Evolutionary conservation across 92 coral and sea anemone species (phyloP).

Genomic region (Parazoanthus atlanticus): DNA sequence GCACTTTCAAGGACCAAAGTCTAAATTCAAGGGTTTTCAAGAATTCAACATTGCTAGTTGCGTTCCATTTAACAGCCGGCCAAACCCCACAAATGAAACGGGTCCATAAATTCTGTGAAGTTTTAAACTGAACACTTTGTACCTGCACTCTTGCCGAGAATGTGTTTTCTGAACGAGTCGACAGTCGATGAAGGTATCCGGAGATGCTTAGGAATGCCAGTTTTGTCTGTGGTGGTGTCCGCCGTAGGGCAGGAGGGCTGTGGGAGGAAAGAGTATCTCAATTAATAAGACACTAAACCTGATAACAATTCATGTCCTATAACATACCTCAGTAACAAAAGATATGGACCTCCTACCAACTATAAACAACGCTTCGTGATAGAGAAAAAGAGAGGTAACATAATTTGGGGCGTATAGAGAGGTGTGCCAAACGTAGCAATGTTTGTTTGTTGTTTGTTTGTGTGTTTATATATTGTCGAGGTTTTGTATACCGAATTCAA

Average conservation of each 20-base stretch:
- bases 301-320: neutral
- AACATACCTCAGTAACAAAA: no score
- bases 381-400: no score
- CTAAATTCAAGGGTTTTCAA: no score
- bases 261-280: neutral
- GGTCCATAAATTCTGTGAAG: neutral
- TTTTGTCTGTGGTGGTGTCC: slow-evolving; percentile 1
- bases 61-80: no score
- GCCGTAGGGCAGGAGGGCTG: slow-evolving; percentile 34
- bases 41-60: no score
- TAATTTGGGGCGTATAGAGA: no score
- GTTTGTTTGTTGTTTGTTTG: neutral
- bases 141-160: slow-evolving; percentile 58
- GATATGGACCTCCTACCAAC: no score
- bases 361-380: no score
- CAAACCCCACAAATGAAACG: no score
- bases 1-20: no score
- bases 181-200: slow-evolving; percentile 62
- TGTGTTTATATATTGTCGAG: neutral
- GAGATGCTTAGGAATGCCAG: slow-evolving; percentile 22
- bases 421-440: neutral
- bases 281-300: neutral
- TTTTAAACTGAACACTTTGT: neutral
- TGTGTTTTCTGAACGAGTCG: slow-evolving; percentile 58
- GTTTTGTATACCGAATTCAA: no score